Base-by-base conservation (phyloP, 2,113 vertebrate species). In the Vulpes lagopus region DNA sequence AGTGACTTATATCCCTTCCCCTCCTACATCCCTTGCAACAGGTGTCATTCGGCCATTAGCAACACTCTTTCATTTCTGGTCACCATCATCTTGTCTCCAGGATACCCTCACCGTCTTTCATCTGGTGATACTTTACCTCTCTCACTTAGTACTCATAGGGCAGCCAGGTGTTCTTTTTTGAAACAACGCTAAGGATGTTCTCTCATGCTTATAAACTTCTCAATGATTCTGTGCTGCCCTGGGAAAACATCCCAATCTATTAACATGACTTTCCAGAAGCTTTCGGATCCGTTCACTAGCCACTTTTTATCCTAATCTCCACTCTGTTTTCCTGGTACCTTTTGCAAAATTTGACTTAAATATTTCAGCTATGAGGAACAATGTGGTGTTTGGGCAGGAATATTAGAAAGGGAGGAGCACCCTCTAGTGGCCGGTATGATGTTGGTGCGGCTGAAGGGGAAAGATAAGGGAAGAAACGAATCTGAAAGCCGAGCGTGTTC, bases 371-470 rank as follows among this genome's bases (percentile, higher is more conserved):
- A n/a, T 30, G 12, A 51, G 35, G 43, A 62, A 32, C 7, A 43
- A 38, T 11, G 38, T 16, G 35, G 38, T 25, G 5, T n/a, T 16
- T 57, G 55, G 9, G 22, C 11, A 96, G 57, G 81, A 57, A 35
- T 59, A 43, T 87, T 92, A 20, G 59, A 69, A 62, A 80, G 96
- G 16, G 20, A 85, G 35, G 53, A 96, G 84, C 91, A 55, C 81
- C 94, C 7, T 38, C 96, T 97, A n/a, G 92, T 3, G 98, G 90
- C 9, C 79, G 15, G 5, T 6, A 4, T 19, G 11, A 16, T 74
- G 30, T 57, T 14, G 3, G 19, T 38, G 38, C 20, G 1, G 22
- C 11, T 0, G 1, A 19, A 35, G n/a, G 59, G 20, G 1, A 60
- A 2, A 65, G 2, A 2, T 11, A 88, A 57, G 25, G 11, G 4